Base-by-base conservation (phyloP, 2,888 invertebrate species). In the Zaprionus bogoriensis region DNA sequence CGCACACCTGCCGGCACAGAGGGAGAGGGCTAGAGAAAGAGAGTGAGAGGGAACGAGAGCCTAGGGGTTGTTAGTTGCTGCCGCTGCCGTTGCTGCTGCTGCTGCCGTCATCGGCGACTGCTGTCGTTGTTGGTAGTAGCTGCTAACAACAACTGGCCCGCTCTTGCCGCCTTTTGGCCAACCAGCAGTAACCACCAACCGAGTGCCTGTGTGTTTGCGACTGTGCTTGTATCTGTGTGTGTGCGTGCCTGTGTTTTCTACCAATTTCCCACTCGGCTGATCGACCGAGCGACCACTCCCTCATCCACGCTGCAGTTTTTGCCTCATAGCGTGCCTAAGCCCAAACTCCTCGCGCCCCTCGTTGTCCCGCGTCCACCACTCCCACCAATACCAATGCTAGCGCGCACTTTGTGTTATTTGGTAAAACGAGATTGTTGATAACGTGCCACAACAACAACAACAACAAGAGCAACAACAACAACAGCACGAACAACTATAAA, bases 361-460 rank as follows among this genome's bases (percentile, higher is more conserved):
- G 22, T 46, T 62, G 61, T 52, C 50, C 28, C 45, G 55, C 23
- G 36, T 51, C 23, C 47, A 45, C 12, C 12, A 51, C 36, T 45
- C 42, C 25, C 45, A 73, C 66, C 66, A 57, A 66, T 58, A 61
- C 48, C 54, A 66, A 67, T 67, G 67, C 63, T 57, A 48, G 61
- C 67, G 68, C 68, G 67, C 73, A 74, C 74, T 85, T 85, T 85
- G 67, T 71, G 77, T 74, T 87, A 74, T 83, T 88, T 85, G 73
- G 81, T 75, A 81, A 83, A 88, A 83, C 80, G 81, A 77, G 88
- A 87, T 87, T 88, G 81, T 74, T 87, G 88, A 87, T 88, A 88
- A 87, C 70, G 74, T 79, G 82, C 61, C 61, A 70, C 62, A 65
- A 63, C 63, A 69, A 44, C 52, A 68, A 59, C 60, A 53, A 53